A percentile compares a stretch with the other conserved stretches of the same genome.
Evolutionary conservation across 2,888 invertebrate genomes (phyloP).

Genomic region (Mamestra brassicae): DNA sequence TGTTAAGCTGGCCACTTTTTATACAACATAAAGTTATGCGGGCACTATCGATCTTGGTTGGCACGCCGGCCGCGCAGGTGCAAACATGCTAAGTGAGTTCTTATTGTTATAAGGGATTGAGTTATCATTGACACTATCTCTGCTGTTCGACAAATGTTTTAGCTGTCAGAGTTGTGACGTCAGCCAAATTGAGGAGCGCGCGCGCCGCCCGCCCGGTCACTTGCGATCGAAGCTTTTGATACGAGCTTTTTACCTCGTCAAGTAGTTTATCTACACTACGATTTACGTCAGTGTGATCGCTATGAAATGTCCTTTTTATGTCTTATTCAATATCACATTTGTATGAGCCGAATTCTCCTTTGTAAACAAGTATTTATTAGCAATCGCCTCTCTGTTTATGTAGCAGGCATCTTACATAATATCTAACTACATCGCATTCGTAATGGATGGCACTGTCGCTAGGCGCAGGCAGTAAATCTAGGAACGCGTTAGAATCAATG

Average conservation of each 20-base stretch:
- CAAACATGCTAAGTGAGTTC: slow-evolving; percentile 91
- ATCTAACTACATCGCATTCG: slow-evolving; percentile 44
- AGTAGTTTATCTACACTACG: slow-evolving; percentile 60
- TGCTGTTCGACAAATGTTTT: slow-evolving; percentile 90
- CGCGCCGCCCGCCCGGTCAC: slow-evolving; percentile 72
- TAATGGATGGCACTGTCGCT: slow-evolving; percentile 72
- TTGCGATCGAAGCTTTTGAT: slow-evolving; percentile 81
- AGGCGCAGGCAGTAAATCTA: slow-evolving; percentile 83
- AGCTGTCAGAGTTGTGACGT: slow-evolving; percentile 90
- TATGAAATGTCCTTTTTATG: slow-evolving; percentile 46
- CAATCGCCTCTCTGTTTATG: slow-evolving; percentile 29
- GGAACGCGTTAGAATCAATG: slow-evolving; percentile 88
- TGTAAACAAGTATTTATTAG: slow-evolving; percentile 2
- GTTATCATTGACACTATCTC: slow-evolving; percentile 91
- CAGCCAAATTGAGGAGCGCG: slow-evolving; percentile 85
- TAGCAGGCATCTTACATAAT: slow-evolving; percentile 14
- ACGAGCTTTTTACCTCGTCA: slow-evolving; percentile 73
- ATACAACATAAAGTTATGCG: slow-evolving; percentile 77
- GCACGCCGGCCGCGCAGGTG: slow-evolving; percentile 87
- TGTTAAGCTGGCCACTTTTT: slow-evolving; percentile 69
- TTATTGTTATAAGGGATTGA: slow-evolving; percentile 90
- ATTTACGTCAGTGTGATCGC: slow-evolving; percentile 54
- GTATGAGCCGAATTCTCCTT: background rate
- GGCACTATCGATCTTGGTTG: slow-evolving; percentile 82
- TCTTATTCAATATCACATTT: slow-evolving; percentile 12